Conservation (phyloP, 2,113 vertebrate species). For the Aix galericulata region DNA sequence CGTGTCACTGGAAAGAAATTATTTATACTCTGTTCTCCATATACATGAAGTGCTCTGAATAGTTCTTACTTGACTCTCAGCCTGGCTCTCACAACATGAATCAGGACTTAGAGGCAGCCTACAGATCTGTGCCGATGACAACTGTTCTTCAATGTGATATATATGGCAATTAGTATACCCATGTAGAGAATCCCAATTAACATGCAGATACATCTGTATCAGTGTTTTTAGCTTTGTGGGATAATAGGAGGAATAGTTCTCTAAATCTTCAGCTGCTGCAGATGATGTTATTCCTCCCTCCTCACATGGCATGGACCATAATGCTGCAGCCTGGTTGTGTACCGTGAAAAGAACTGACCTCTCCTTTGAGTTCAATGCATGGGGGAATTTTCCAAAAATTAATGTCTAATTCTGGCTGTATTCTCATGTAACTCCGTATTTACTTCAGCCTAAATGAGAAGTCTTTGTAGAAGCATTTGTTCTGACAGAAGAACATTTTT, state of each 20-base stretch:
- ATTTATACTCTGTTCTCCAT: not conserved
- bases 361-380: not conserved
- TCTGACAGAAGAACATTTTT: not conserved
- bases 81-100: not conserved
- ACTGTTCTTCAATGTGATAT: not conserved
- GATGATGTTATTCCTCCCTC: not conserved
- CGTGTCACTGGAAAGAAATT: not conserved
- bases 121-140: not conserved
- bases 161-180: not conserved
- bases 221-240: not conserved
- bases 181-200: not conserved
- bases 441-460: not conserved
- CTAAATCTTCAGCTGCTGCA: not conserved
- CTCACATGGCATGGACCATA: not conserved
- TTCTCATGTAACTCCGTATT: not conserved
- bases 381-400: not conserved
- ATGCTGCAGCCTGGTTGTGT: not conserved
- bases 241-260: not conserved
- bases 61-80: not conserved
- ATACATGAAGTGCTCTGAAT: not conserved
- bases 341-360: not conserved
- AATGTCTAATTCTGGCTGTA: not conserved
- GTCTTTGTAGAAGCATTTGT: not conserved
- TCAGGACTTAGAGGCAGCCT: not conserved
- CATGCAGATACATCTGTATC: not conserved